Evolutionary conservation across 2,888 invertebrate genomes (phyloP).

Genomic region (Thecocarcelia acutangulata): DNA sequence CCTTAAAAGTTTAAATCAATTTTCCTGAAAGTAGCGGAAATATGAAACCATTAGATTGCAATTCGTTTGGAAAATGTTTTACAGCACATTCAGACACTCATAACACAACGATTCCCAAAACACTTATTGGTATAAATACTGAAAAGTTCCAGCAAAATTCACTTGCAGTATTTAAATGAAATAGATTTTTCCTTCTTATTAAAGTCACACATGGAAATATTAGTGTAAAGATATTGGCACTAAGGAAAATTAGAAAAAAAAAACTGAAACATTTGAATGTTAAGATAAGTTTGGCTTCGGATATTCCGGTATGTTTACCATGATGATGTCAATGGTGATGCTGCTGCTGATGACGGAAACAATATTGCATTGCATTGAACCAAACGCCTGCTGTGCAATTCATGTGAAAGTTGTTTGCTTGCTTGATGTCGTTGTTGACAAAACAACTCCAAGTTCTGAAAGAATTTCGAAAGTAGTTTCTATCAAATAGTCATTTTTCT

Average conservation of each 20-base stretch:
- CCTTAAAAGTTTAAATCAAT: slow-evolving; percentile 66
- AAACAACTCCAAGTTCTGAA: slow-evolving; percentile 20
- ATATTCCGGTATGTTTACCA: slow-evolving; percentile 78
- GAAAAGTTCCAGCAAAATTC: slow-evolving; percentile 48
- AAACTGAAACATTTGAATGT: slow-evolving; percentile 67
- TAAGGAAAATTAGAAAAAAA: slow-evolving; percentile 19
- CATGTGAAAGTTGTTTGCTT: slow-evolving; percentile 12
- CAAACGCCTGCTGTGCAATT: slow-evolving; percentile 3
- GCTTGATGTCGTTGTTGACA: slow-evolving; percentile 27
- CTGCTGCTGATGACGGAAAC: slow-evolving; percentile 72
- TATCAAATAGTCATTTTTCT: slow-evolving; percentile 4
- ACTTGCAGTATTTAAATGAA: slow-evolving; percentile 35
- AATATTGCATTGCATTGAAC: slow-evolving; percentile 66
- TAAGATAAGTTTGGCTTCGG: slow-evolving; percentile 77
- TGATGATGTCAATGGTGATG: slow-evolving; percentile 45
- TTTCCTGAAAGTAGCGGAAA: slow-evolving; percentile 62
- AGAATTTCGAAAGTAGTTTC: slow-evolving; percentile 18
- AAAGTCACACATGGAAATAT: slow-evolving; percentile 16
- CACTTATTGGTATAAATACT: slow-evolving; percentile 33
- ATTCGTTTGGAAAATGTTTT: slow-evolving; percentile 64
- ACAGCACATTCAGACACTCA: neutral
- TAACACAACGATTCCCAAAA: neutral
- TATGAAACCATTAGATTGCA: slow-evolving; percentile 65
- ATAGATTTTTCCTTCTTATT: slow-evolving; percentile 28
- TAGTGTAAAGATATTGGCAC: slow-evolving; percentile 17